Percentiles rank a stretch among this genome's conserved stretches.
Conservation (phyloP, 2,888 invertebrate genomes). For the Tipula unca region DNA sequence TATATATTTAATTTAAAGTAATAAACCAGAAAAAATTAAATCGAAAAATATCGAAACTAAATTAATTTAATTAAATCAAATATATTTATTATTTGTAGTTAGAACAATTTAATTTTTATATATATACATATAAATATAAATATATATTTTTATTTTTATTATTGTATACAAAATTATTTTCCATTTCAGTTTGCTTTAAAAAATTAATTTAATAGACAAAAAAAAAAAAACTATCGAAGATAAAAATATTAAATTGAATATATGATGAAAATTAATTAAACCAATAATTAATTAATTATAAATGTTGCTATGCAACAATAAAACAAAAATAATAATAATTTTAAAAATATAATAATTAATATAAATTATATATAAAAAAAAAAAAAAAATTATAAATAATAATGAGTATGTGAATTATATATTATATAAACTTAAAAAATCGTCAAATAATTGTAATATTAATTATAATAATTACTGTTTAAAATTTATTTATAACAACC, state of each 20-base stretch:
- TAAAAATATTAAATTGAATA: background rate
- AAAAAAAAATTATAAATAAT: background rate
- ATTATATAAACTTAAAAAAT: background rate
- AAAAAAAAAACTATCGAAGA: background rate
- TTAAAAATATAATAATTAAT: background rate
- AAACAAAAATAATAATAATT: background rate
- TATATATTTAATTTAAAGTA: background rate
- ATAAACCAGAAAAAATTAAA: background rate
- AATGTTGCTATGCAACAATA: background rate
- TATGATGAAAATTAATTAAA: background rate
- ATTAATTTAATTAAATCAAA: background rate
- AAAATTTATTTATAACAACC: background rate
- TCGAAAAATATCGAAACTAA: background rate
- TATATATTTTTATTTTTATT: background rate
- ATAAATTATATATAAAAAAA: background rate
- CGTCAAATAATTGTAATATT: conserved; percentile 14
- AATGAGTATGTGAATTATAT: background rate
- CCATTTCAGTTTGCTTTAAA: background rate
- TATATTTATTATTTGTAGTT: background rate
- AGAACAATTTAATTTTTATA: background rate
- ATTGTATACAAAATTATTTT: background rate
- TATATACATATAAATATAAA: background rate
- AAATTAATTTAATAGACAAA: background rate
- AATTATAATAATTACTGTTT: background rate
- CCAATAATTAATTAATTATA: background rate